Evolutionary conservation across 2,113 vertebrate species (phyloP), one percentile per base, ranked within the genome.

Genomic region (Tiliqua scincoides): DNA sequence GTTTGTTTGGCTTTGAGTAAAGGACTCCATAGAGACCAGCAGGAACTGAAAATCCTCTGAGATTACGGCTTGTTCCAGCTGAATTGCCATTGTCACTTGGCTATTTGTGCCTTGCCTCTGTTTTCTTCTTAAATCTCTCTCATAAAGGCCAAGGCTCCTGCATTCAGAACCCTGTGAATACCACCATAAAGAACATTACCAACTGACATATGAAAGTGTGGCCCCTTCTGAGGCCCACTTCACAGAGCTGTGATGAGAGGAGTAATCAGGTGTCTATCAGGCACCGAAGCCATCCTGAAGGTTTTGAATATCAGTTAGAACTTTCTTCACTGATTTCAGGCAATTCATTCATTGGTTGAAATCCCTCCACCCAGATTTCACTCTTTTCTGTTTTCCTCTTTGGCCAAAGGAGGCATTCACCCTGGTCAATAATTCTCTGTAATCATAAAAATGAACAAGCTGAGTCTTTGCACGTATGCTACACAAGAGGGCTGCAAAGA

Each of bases 281-380:
- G n/a, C n/a, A n/a, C n/a, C n/a, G 52, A 93, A 94, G 91, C 93
- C 91, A 93, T 92, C 94, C 68, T 94, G 76, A 93, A 89, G 93
- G 82, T 40, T 61, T 88, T 93, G 65, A 76, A 91, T 91, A 91
- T 89, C 74, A 62, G 90, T 90, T 87, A 88, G 0, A 18, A 12
- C 75, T 35, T 75, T 79, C 92, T 27, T 76, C 82, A n/a, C 78
- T 67, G 85, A 62, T 62, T 21, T 93, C 87, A 85, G 82, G 0
- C 61, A 85, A 21, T 54, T 43, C 6, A 25, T 75, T 82, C 10
- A 85, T 75, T 20, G 3, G n/a, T 17, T 63, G 86, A 80, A 1
- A 0, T 14, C 85, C 1, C 30, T 32, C 68, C 1, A 3, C 78
- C 5, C 14, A 70, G 43, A 4, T 57, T 77, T 68, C 62, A 20